Percentiles rank a stretch among this genome's conserved stretches.
Evolutionary conservation across 2,113 vertebrate species (phyloP).

Genomic region (Laticauda laticaudata): DNA sequence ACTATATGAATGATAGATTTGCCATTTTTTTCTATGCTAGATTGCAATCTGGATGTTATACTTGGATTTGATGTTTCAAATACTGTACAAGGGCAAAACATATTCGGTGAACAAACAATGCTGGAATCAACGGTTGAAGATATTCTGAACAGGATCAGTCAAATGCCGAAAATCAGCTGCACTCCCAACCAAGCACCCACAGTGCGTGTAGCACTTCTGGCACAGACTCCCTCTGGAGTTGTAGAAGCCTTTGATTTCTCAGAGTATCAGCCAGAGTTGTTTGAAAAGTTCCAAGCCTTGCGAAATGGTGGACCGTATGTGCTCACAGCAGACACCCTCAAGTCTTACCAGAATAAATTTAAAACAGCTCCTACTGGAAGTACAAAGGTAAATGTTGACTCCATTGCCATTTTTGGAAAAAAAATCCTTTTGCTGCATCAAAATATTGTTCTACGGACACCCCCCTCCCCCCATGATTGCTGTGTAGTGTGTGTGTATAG

Average conservation of each 20-base stretch:
- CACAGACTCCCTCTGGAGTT: conserved; percentile 69
- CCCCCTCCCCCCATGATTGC: neutral
- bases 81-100: conserved; percentile 65
- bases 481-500: neutral
- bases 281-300: conserved; percentile 77
- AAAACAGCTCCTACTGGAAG: conserved; percentile 57
- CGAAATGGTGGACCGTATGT: conserved; percentile 79
- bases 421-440: neutral
- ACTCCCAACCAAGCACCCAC: conserved; percentile 74
- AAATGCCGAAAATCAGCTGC: conserved; percentile 86
- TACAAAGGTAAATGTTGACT: conserved; percentile 77
- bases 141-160: conserved; percentile 82
- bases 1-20: neutral
- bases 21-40: conserved; percentile 62
- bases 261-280: conserved; percentile 71
- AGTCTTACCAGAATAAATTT: conserved; percentile 80
- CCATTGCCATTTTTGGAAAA: neutral
- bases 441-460: neutral
- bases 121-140: conserved; percentile 78
- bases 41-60: conserved; percentile 86
- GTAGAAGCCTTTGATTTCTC: conserved; percentile 84
- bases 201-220: conserved; percentile 78
- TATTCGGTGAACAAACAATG: conserved; percentile 81
- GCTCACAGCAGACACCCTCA: conserved; percentile 78
- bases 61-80: conserved; percentile 87